Base-by-base conservation (phyloP, 2,888 invertebrate species). In the Chrysotoxum bicinctum region DNA sequence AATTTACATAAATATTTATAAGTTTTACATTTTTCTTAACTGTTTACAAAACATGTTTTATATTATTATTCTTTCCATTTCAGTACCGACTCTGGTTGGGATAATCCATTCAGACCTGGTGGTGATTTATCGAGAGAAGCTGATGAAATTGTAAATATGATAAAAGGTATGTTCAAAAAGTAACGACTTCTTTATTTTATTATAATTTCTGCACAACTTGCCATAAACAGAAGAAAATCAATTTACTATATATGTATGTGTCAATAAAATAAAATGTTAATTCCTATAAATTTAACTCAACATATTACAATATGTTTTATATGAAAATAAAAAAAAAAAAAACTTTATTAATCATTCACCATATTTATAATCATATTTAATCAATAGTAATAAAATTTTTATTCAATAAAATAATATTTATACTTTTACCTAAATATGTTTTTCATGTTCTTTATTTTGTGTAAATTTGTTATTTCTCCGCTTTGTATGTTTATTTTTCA, bases 61-160 rank as follows among this genome's bases (percentile, higher is more conserved):
- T 35, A 66, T 77, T 64, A 14, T 35, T 54, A 68, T 69, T 23
- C 69, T 48, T 88, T 76, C 88, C 75, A 88, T 93, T 93, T 16
- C 94, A 98, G 98, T 93, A 96, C 97, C 92, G 98, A 98, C 92
- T 98, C 97, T 91, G 98, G 98, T 88, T 97, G 98, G 96, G 98
- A 99, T 93, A 99, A 98, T 93, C 98, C 98, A 77, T 99, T 99
- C 94, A 95, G 98, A 91, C 98, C 98, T 32, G 98, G 98, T 90
- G 98, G 98, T 84, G 98, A 98, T 93, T 93, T 99, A 90, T 97
- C 97, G 90, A 89, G 91, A 89, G 91, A 98, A 93, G 98, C 98
- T 30, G 98, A 98, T 92, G 98, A 98, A 93, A 98, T 98, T 89
- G 98, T 98, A 87, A 97, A 98, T 90, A 94, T 97, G 93, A 98